Conservation (phyloP, 2,888 invertebrate genomes). For the Scaeva pyrastri region DNA sequence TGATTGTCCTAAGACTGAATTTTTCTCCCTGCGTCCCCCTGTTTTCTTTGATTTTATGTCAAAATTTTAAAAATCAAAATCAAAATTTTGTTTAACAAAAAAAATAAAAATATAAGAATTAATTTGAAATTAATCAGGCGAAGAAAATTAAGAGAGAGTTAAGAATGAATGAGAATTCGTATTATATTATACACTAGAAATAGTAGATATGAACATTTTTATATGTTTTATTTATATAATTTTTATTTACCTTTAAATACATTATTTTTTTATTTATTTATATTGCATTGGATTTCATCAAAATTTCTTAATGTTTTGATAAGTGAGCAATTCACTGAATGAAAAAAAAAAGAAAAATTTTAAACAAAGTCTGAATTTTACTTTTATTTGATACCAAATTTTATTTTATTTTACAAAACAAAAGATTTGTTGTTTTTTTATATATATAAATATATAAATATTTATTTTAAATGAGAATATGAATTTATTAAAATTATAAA, state of each 20-base stretch:
- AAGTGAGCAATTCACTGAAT: constrained; percentile 29
- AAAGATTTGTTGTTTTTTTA: constrained; percentile 46
- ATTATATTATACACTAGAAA: constrained; percentile 67
- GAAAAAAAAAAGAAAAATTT: constrained; percentile 34
- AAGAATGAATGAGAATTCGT: constrained; percentile 71
- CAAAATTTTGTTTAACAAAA: constrained; percentile 35
- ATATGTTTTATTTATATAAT: constrained; percentile 30
- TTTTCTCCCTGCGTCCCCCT: constrained; percentile 72
- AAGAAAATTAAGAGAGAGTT: constrained; percentile 65
- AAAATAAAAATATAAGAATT: constrained; percentile 26
- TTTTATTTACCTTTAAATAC: constrained; percentile 43
- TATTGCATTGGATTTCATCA: constrained; percentile 69
- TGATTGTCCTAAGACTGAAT: constrained; percentile 81
- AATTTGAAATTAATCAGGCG: constrained; percentile 31
- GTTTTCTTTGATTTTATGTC: constrained; percentile 67
- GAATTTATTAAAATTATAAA: constrained; percentile 23
- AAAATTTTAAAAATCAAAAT: constrained; percentile 72
- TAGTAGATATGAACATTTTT: constrained; percentile 50
- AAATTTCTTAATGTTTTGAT: constrained; percentile 50
- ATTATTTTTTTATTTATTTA: constrained; percentile 70
- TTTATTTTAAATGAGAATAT: constrained; percentile 51
- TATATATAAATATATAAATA: constrained; percentile 34
- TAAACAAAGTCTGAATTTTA: constrained; percentile 69
- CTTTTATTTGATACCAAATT: constrained; percentile 74
- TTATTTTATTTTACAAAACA: constrained; percentile 60